Evolutionary conservation across 2,888 invertebrate species (phyloP), one percentile per base, ranked within the genome.

Genomic region (Cheilosia scutellata): DNA sequence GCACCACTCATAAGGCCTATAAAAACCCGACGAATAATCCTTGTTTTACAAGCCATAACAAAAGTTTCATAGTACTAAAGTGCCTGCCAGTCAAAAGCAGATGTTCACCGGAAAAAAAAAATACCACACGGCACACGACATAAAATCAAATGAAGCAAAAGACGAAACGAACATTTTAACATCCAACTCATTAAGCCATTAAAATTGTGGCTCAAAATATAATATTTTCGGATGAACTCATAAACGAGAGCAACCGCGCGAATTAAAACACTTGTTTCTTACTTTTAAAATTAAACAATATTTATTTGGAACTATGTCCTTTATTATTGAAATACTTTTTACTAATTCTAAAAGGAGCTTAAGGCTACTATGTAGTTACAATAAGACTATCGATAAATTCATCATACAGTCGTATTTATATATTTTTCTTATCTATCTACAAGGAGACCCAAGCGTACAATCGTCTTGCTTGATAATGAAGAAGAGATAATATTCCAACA

Each of bases 181-280:
- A 70, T 63, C 58, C 74, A 80, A 86, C 76, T 86, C 79, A 86
- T 86, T 80, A 86, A 86, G 80, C 71, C 84, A 80, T 86, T 72
- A 80, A 37, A 80, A 80, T 66, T 66, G 51, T 49, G 68, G 75
- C 74, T 72, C 44, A 55, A 83, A 68, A 74, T 49, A 66, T 20
- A 49, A 49, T 4, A 51, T 65, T 29, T 71, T 66, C 66, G 58
- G 79, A 65, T 65, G 63, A 57, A 51, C 42, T 66, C 79, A 70
- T 83, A 79, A 70, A 63, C n/a, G 16, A 42, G 40, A 57, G 29
- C 31, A 37, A 29, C 11, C 31, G 42, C 55, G 37, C n/a, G n/a
- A n/a, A n/a, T n/a, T n/a, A n/a, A n/a, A n/a, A n/a, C n/a, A n/a
- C n/a, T n/a, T n/a, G n/a, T n/a, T n/a, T n/a, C n/a, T n/a, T n/a